phyloP scores from a whole-genome alignment of 1,140 invertebrate genomes.

The Trypoxylus dichotomus region DNA sequence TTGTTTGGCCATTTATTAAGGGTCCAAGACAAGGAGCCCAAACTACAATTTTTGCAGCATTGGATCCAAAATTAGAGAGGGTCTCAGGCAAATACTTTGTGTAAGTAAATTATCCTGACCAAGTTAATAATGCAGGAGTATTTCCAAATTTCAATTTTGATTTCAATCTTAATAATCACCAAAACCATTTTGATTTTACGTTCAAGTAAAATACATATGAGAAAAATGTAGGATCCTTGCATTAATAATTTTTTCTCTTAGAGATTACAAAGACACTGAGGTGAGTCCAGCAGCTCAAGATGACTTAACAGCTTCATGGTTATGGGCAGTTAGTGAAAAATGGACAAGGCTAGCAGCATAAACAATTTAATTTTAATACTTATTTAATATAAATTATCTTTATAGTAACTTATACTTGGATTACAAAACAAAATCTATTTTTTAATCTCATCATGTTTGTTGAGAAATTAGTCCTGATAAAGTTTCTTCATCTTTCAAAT shows the following conservation, averaged over 20 bases:
- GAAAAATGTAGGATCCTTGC: too few species aligned
- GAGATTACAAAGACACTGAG: slow-evolving; percentile 63
- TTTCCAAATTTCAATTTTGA: too few species aligned
- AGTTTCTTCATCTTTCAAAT: slow-evolving; percentile 37
- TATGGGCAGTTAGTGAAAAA: slow-evolving; percentile 81
- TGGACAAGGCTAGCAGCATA: slow-evolving; percentile 64
- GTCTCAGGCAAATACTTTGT: slow-evolving; percentile 75
- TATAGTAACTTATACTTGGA: background rate
- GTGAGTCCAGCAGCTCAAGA: slow-evolving; percentile 62
- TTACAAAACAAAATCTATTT: background rate
- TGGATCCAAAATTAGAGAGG: slow-evolving; percentile 67
- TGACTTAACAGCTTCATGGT: slow-evolving; percentile 63
- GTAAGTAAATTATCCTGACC: slow-evolving; percentile 58
- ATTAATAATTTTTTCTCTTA: slow-evolving; percentile 52
- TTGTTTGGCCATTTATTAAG: slow-evolving; percentile 79
- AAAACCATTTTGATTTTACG: too few species aligned
- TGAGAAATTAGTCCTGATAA: background rate
- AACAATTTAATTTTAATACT: background rate
- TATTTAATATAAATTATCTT: background rate
- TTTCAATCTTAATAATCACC: too few species aligned
- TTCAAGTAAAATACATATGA: too few species aligned
- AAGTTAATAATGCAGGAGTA: background rate
- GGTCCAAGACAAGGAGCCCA: slow-evolving; percentile 72
- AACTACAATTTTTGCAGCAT: slow-evolving; percentile 70
- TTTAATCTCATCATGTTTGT: background rate